phyloP scores from a whole-genome alignment of 2,797 vertebrate species.

The Megalops cyprinoides region DNA sequence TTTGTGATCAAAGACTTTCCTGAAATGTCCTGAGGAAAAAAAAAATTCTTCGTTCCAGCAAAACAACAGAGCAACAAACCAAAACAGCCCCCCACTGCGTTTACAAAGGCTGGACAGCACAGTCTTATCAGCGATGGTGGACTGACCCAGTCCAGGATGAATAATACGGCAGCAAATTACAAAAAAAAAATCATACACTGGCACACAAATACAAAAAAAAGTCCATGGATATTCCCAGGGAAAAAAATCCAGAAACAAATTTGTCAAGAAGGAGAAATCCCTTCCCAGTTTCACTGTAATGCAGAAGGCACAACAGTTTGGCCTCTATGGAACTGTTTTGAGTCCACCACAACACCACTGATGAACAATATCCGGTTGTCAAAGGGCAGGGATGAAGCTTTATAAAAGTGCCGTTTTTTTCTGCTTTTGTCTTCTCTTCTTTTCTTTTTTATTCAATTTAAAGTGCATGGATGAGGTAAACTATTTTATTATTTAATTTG shows the following conservation, averaged over 20 bases:
- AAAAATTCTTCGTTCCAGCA: conserved; percentile 27
- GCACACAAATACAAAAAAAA: conserved; percentile 63
- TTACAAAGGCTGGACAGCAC: conserved; percentile 45
- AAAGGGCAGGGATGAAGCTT: conserved; percentile 80
- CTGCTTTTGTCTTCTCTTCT: conserved; percentile 52
- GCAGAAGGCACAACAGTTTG: conserved; percentile 74
- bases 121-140: conserved; percentile 55
- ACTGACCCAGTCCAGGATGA: conserved; percentile 59
- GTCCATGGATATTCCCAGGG: conserved; percentile 59
- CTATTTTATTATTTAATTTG: conserved; percentile 77
- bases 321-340: conserved; percentile 70
- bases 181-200: conserved; percentile 64
- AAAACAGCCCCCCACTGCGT: conserved; percentile 44
- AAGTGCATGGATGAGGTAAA: conserved; percentile 99
- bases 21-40: conserved; percentile 59
- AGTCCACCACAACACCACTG: conserved; percentile 71
- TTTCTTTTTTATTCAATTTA: conserved; percentile 80
- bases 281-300: conserved; percentile 58
- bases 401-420: conserved; percentile 92
- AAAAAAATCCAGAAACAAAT: conserved; percentile 61
- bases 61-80: conserved; percentile 49
- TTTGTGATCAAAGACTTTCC: conserved; percentile 69
- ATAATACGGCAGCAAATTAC: conserved; percentile 51
- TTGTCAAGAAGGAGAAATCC: conserved; percentile 55
- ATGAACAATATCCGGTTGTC: conserved; percentile 69